Conservation (phyloP, 2,888 invertebrate genomes). For the Stomorhina lunata region DNA sequence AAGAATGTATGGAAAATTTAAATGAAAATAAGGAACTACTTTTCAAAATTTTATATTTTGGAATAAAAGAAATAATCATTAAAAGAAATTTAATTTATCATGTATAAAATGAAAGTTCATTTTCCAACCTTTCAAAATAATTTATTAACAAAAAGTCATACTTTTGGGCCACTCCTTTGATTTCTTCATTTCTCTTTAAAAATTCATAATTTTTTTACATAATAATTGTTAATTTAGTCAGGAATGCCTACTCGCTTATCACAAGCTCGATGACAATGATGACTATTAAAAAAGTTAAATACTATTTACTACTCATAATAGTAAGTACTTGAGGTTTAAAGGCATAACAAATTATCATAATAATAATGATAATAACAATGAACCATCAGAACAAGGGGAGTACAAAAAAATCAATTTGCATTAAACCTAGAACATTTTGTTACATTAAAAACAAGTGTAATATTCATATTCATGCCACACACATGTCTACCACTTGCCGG, state of each 20-base stretch:
- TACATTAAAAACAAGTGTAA: conserved; percentile 56
- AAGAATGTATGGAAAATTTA: neutral
- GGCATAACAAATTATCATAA: conserved; percentile 18
- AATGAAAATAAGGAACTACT: too few species aligned
- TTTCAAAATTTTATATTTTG: too few species aligned
- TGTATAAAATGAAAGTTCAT: too few species aligned
- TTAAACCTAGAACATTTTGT: conserved; percentile 38
- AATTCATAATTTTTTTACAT: conserved; percentile 44
- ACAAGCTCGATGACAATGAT: conserved; percentile 24
- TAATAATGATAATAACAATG: conserved; percentile 12
- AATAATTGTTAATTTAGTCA: conserved; percentile 46
- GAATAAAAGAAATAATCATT: too few species aligned
- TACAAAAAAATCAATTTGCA: conserved; percentile 49
- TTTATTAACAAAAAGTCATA: neutral
- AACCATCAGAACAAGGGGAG: neutral
- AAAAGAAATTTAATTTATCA: too few species aligned
- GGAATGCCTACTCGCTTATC: conserved; percentile 38
- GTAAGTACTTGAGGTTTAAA: neutral
- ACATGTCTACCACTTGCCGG: conserved; percentile 19
- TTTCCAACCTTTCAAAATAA: neutral
- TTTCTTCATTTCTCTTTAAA: conserved; percentile 3
- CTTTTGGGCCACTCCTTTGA: conserved; percentile 8
- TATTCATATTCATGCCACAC: conserved; percentile 52
- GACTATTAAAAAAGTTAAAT: neutral
- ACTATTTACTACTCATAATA: neutral